These are phyloP conservation scores for Herpetotheres cachinnans DNA, from an alignment of 2,113 vertebrate genomes.

Conservation along the genomic window DNA sequence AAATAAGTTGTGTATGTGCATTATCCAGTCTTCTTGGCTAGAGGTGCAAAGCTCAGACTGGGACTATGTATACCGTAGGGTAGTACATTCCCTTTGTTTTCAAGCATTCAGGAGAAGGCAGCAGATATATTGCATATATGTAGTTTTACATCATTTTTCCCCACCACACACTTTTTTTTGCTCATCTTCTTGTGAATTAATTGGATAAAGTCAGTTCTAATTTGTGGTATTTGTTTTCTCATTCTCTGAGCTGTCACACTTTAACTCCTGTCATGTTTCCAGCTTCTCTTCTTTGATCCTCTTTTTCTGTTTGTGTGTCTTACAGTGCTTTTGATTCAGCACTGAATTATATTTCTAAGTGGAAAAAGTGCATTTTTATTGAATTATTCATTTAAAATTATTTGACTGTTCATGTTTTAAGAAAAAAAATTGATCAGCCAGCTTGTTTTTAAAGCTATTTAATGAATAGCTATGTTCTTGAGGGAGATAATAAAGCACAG, in stretches of 20 bases:
- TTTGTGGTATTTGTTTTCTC: slow-evolving; percentile 5
- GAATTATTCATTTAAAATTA: slow-evolving; percentile 31
- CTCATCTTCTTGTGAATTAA: neutral
- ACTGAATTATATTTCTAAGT: neutral
- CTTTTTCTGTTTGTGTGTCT: neutral
- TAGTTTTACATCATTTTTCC: neutral
- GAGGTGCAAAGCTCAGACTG: neutral
- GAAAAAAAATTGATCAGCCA: neutral
- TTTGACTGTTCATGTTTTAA: neutral
- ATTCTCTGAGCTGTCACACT: neutral
- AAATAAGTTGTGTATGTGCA: neutral
- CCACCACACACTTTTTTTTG: neutral
- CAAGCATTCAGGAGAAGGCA: neutral
- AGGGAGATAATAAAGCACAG: neutral
- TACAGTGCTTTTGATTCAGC: neutral
- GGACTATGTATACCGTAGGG: too few species aligned
- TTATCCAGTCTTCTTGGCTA: neutral
- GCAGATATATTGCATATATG: neutral
- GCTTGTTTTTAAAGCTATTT: neutral
- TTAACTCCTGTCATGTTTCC: neutral
- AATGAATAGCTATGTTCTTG: neutral
- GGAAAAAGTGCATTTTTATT: neutral
- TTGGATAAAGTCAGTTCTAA: neutral
- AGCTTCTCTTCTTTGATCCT: neutral
- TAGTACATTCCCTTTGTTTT: neutral